A percentile compares a stretch with the other conserved stretches of the same genome.
Conservation (phyloP, 2,888 invertebrate species). For the Seira sanloemensis region DNA sequence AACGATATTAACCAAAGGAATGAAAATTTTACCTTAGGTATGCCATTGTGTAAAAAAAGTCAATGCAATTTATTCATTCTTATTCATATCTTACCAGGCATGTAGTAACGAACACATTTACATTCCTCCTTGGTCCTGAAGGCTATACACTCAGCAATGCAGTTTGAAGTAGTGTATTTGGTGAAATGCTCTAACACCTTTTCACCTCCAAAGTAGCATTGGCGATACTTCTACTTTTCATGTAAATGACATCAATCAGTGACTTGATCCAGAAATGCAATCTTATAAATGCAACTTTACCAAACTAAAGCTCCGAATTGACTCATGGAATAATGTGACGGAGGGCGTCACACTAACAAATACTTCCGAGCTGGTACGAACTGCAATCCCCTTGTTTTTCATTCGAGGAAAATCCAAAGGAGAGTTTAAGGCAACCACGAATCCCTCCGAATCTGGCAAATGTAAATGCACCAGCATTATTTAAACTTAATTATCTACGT, state of each 20-base stretch:
- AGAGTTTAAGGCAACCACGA: constrained; percentile 11
- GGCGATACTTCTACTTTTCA: constrained; percentile 55
- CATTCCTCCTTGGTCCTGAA: constrained; percentile 51
- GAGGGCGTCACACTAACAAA: constrained; percentile 53
- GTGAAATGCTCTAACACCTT: constrained; percentile 50
- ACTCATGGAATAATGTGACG: constrained; percentile 56
- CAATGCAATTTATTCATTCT: too few relatives aligned
- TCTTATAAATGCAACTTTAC: constrained; percentile 1
- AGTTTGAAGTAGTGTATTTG: constrained; percentile 68
- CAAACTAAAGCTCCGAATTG: constrained; percentile 6
- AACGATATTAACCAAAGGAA: not conserved
- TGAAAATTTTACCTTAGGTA: too few relatives aligned
- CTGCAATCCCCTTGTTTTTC: constrained; percentile 9
- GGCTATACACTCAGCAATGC: constrained; percentile 69
- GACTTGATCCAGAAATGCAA: not conserved
- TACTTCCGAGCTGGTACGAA: constrained; percentile 3
- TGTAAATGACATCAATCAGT: not conserved
- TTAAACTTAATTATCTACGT: not conserved
- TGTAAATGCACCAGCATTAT: not conserved
- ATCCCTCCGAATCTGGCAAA: constrained; percentile 35
- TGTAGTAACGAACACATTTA: constrained; percentile 65
- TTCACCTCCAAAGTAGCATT: constrained; percentile 68
- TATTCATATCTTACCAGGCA: constrained; percentile 71
- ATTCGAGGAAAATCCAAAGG: constrained; percentile 42
- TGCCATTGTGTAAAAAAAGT: too few relatives aligned